Percentiles rank a stretch among this genome's conserved stretches.
Evolutionary conservation across 2,797 vertebrate species (phyloP).

Genomic region (Parotocinclus haroldoi): DNA sequence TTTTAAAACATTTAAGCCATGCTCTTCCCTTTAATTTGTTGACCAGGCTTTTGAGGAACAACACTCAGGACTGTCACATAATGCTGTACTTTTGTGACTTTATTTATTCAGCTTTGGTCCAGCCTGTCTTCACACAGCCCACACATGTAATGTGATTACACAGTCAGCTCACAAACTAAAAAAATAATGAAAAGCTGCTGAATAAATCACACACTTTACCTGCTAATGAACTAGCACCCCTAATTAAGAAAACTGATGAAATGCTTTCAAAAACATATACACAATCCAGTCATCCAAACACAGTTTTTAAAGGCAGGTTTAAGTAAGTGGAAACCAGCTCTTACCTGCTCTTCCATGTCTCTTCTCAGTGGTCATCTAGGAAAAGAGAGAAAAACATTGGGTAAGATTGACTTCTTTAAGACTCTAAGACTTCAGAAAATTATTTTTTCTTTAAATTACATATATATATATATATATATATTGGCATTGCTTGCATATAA

Average conservation of each 20-base stretch:
- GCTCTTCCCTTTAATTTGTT: slow-evolving; percentile 2
- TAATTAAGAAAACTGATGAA: not conserved
- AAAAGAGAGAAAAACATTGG: no score
- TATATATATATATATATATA: no score
- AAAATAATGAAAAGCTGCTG: not conserved
- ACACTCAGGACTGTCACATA: slow-evolving; percentile 11
- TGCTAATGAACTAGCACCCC: not conserved
- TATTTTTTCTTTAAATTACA: no score
- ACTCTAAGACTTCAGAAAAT: no score
- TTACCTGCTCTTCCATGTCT: slow-evolving; percentile 69
- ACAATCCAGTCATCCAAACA: no score
- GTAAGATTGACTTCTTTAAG: no score
- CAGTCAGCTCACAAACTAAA: not conserved
- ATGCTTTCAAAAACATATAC: not conserved
- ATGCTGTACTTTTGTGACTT: slow-evolving; percentile 13
- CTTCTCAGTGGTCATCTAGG: slow-evolving; percentile 67
- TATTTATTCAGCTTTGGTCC: slow-evolving; percentile 28
- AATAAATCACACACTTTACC: slow-evolving; percentile 5
- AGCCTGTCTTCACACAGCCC: slow-evolving; percentile 16
- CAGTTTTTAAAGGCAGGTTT: not conserved
- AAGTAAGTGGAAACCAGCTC: slow-evolving; percentile 34
- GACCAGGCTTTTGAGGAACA: slow-evolving; percentile 15
- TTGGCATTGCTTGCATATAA: no score
- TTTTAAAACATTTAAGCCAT: slow-evolving; percentile 5
- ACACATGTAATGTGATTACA: slow-evolving; percentile 19